phyloP scores from a whole-genome alignment of 2,113 vertebrate species.

The Pseudopipra pipra region DNA sequence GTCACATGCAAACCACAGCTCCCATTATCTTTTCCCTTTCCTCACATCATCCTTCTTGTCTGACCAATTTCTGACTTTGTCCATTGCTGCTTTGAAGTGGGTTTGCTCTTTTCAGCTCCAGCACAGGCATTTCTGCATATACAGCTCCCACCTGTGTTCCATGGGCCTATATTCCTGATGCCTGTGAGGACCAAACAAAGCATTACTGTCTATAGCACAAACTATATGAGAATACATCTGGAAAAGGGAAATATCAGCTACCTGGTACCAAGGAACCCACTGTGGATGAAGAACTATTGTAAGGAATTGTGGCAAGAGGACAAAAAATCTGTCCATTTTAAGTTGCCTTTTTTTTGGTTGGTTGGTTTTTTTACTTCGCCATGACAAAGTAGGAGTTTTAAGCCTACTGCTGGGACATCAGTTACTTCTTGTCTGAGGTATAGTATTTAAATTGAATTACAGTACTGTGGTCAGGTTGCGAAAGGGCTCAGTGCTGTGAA shows the following conservation, averaged over 20 bases:
- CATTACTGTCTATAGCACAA: not conserved
- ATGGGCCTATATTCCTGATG: not conserved
- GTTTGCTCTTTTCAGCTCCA: slow-evolving; percentile 13
- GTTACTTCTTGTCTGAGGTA: not conserved
- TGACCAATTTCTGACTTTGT: not conserved
- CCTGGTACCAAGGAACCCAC: not conserved
- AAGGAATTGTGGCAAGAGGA: not conserved
- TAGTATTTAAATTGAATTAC: not conserved
- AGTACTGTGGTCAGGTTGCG: not conserved
- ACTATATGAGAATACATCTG: not conserved
- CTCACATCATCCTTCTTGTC: not conserved
- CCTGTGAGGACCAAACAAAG: not conserved
- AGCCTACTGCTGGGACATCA: not conserved
- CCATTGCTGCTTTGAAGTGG: not conserved
- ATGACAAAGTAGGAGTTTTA: not conserved
- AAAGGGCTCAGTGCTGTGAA: not conserved
- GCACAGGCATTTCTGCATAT: not conserved
- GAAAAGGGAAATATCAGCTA: not conserved
- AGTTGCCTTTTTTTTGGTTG: not conserved
- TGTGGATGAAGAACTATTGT: not conserved
- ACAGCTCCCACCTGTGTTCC: not conserved
- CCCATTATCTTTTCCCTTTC: not conserved
- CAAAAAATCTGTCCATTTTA: not conserved
- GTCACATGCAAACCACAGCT: not conserved
- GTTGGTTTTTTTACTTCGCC: not conserved